Base-by-base conservation (phyloP, 2,113 vertebrate genomes). In the Ariopsis seemanni region DNA sequence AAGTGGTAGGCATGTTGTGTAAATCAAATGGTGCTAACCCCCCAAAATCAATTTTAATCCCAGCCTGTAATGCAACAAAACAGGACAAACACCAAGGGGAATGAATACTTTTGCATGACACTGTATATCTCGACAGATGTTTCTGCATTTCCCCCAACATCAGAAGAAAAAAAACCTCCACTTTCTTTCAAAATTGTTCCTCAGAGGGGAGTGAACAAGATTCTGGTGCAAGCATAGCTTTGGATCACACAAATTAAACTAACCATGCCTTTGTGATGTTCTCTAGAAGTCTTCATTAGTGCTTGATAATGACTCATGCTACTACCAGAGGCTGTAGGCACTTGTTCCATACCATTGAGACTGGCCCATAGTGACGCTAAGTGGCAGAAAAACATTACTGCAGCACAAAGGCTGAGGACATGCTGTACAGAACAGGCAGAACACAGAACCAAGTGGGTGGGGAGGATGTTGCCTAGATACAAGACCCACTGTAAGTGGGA, bases 241-340 rank as follows among this genome's bases (percentile, higher is more conserved):
- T 52, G 50, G 12, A 63, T 58, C 55, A 62, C 27, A 50, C 62
- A 72, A 67, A 25, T 67, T 86, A 65, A 30, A 85, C 75, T 82
- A 81, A 83, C 82, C 14, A 48, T 25, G 6, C 27, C 62, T 89
- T 69, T 52, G 77, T 72, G 75, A 82, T 78, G 55, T 27, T 84
- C 86, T 84, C 58, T 30, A 91, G 88, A 91, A 87, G 86, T 87
- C 55, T 88, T 91, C 77, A 78, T 88, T 77, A 75, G 80, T 78
- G 65, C 89, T 82, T 85, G 50, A 83, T 55, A 82, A 85, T 93
- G 93, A 94, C 91, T 94, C 93, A 94, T 93, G 18, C 85, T 77
- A 63, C 63, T 52, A 72, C 7, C 75, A 17, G 55, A 25, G 42
- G 60, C 12, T 18, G 34, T 42, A 50, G 74, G 20, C 34, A 86